phyloP scores from a whole-genome alignment of 2,888 invertebrate genomes.

The Automeris io region DNA sequence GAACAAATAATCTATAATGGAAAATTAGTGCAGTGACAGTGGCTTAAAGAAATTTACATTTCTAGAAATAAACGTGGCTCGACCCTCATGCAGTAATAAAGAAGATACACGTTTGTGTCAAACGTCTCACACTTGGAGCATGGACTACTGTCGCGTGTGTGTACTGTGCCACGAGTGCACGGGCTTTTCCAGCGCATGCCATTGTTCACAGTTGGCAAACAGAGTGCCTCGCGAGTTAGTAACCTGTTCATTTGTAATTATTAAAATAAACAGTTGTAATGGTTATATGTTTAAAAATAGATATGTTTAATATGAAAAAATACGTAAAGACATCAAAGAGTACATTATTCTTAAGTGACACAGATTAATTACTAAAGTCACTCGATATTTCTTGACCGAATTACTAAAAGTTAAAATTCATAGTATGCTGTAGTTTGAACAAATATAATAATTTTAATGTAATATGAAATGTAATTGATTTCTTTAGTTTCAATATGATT shows the following conservation, averaged over 20 bases:
- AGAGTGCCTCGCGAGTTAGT: slow-evolving; percentile 92
- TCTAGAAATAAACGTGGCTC: slow-evolving; percentile 18
- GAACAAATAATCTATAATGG: too few relatives aligned
- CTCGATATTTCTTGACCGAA: too few relatives aligned
- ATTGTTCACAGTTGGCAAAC: slow-evolving; percentile 77
- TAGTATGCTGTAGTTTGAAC: background rate
- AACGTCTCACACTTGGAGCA: slow-evolving; percentile 85
- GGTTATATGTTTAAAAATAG: too few relatives aligned
- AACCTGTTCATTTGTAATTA: background rate
- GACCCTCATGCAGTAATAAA: slow-evolving; percentile 15
- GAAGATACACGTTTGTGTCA: slow-evolving; percentile 73
- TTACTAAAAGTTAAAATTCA: background rate
- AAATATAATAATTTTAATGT: background rate
- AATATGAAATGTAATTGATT: too few relatives aligned
- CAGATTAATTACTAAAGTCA: too few relatives aligned
- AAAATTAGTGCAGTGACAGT: too few relatives aligned
- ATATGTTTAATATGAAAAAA: too few relatives aligned
- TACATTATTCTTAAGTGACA: too few relatives aligned
- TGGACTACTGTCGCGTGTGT: slow-evolving; percentile 92
- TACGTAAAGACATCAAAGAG: too few relatives aligned
- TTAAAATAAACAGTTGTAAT: too few relatives aligned
- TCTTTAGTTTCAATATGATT: too few relatives aligned
- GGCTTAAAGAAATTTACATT: too few relatives aligned
- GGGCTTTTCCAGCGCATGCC: slow-evolving; percentile 89
- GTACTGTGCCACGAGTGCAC: slow-evolving; percentile 95